Evolutionary conservation across 2,113 vertebrate species (phyloP).

Genomic region (Saguinus midas): DNA sequence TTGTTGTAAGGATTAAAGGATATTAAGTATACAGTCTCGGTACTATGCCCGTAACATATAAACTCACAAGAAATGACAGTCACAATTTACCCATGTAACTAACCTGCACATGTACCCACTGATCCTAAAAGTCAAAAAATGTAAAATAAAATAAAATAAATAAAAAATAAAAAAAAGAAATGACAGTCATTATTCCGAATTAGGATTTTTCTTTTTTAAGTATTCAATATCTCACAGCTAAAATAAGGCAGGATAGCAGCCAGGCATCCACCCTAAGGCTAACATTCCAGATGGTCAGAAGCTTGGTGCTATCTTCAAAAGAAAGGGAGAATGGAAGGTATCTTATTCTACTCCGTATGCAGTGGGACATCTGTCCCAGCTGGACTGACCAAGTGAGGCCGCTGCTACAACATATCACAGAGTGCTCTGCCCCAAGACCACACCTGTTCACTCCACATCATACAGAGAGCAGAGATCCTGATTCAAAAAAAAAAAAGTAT

Average conservation of each 20-base stretch:
- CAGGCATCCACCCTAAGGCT: background rate
- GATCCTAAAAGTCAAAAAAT: no score
- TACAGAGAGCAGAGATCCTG: background rate
- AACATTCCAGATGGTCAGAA: background rate
- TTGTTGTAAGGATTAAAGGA: background rate
- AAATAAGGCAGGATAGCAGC: background rate
- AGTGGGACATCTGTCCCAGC: background rate
- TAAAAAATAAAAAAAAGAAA: no score
- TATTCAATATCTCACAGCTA: conserved; percentile 2
- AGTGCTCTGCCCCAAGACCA: background rate
- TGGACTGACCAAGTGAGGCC: background rate
- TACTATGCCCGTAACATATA: background rate
- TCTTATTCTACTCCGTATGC: background rate
- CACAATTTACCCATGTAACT: background rate
- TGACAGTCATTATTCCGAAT: background rate
- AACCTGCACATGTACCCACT: no score
- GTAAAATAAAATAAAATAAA: no score
- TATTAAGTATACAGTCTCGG: background rate
- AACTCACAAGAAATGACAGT: background rate
- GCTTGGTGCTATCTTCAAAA: background rate
- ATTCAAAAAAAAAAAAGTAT: background rate
- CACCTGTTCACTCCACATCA: background rate
- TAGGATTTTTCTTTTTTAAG: background rate
- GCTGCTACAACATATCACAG: rapidly evolving
- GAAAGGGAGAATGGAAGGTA: background rate